phyloP scores from a whole-genome alignment of 2,888 invertebrate species.

The Agrotis exclamationis region DNA sequence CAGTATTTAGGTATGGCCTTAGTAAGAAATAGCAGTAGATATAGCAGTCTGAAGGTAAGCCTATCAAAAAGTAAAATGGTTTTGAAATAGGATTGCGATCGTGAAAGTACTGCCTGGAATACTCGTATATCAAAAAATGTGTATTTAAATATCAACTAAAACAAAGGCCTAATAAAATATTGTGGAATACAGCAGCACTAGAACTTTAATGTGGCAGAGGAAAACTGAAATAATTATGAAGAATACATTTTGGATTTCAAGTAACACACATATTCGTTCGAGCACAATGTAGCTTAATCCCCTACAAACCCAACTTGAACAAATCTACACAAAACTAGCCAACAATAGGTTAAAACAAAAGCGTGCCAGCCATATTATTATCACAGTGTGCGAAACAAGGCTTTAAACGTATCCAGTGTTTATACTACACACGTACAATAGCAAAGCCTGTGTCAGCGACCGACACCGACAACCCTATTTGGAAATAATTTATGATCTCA shows the following conservation, averaged over 20 bases:
- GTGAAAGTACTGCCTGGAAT: slow-evolving; percentile 26
- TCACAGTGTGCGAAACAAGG: slow-evolving; percentile 48
- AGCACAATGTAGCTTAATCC: slow-evolving; percentile 33
- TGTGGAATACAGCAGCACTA: slow-evolving; percentile 9
- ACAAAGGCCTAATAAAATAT: slow-evolving; percentile 46
- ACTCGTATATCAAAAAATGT: no score
- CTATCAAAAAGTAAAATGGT: slow-evolving; percentile 15
- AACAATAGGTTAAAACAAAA: slow-evolving; percentile 55
- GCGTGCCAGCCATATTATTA: slow-evolving; percentile 34
- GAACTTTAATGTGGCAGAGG: not conserved
- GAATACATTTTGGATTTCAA: not conserved
- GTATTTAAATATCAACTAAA: not conserved
- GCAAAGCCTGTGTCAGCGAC: slow-evolving; percentile 52
- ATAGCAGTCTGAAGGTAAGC: slow-evolving; percentile 12
- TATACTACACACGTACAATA: slow-evolving; percentile 53
- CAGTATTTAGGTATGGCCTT: slow-evolving; percentile 13
- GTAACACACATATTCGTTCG: slow-evolving; percentile 2
- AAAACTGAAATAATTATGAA: slow-evolving; percentile 4
- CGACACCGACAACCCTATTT: slow-evolving; percentile 62
- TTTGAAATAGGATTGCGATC: slow-evolving; percentile 50
- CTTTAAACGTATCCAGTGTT: slow-evolving; percentile 42
- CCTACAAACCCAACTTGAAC: slow-evolving; percentile 39
- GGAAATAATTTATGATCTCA: slow-evolving; percentile 68
- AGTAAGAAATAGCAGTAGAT: slow-evolving; percentile 13
- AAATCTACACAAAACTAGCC: slow-evolving; percentile 51